Evolutionary conservation across 2,797 vertebrate genomes (phyloP), one percentile per base, ranked within the genome.

Genomic region (Cirrhinus mrigala): DNA sequence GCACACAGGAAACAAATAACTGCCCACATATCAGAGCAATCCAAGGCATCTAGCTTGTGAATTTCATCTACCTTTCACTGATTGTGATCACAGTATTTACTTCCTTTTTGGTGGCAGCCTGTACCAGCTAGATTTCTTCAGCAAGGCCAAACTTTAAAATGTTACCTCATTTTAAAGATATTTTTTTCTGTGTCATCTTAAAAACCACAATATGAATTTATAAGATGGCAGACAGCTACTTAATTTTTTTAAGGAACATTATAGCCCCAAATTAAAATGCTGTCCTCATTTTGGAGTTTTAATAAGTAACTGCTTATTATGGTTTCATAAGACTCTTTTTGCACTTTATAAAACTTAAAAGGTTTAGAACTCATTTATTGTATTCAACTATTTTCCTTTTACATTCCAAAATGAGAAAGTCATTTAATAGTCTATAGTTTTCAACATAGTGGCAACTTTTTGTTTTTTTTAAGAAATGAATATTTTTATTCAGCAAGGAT

Each of bases 71-170:
- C 58, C 22, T 29, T 40, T 29, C 56, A 66, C 33, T 66, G 48
- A 83, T 54, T 66, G 58, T 68, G 22, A 11, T 15, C 46, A 40
- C 27, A 27, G 46, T 83, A 83, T 83, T 68, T 7, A 75, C 58
- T 48, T 52, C 27, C 18, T 82, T 82, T 54, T 46, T 3, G 10
- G 37, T 46, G 68, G 52, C 11, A 58, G 11, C 5, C 37, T 71
- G 54, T 6, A 62, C 60, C 2, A 0, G 18, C 22, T 16, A 91
- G 86, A 88, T 87, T 90, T 90, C 87, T 91, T 90, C 84, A 87
- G 88, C 90, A 91, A 92, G 91, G 90, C 90, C 93, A 92, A 90
- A 91, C 91, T 92, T 90, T 88, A 85, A 87, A 46, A 79, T 12
- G 16, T 29, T 29, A 20, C 9, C 37, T 78, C 1, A 44, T 79